Conservation (phyloP, 2,888 invertebrate genomes). For the Drosophila heteroneura region DNA sequence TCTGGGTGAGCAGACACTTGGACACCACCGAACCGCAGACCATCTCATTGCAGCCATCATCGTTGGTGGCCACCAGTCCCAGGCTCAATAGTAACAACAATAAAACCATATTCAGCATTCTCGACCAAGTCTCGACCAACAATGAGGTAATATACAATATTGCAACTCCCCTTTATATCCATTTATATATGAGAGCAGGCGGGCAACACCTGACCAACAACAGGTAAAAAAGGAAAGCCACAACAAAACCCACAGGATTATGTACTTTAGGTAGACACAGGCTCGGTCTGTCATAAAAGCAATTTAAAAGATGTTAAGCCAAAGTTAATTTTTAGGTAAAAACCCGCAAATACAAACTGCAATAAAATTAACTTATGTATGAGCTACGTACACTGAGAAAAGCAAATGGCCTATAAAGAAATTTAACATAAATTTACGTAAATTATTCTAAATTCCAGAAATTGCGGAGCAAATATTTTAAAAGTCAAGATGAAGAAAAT, state of each 20-base stretch:
- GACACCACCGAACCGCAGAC: slow-evolving; percentile 96
- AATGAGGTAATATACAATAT: slow-evolving; percentile 40
- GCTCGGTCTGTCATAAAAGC: slow-evolving; percentile 41
- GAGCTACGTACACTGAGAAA: neutral
- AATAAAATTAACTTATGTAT: neutral
- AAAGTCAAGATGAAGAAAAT: neutral
- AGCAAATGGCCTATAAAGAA: neutral
- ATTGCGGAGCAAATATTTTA: neutral
- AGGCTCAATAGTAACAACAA: slow-evolving; percentile 18
- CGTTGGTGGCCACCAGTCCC: slow-evolving; percentile 31
- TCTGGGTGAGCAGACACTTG: slow-evolving; percentile 97
- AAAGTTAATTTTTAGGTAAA: slow-evolving; percentile 6
- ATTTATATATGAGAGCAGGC: neutral
- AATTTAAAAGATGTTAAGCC: slow-evolving; percentile 68
- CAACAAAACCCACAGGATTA: neutral
- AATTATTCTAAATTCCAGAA: neutral
- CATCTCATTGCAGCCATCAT: slow-evolving; percentile 79
- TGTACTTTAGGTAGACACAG: slow-evolving; percentile 31
- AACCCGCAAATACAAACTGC: neutral
- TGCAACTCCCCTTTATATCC: slow-evolving; percentile 19
- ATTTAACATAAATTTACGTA: neutral
- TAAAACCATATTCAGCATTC: slow-evolving; percentile 39
- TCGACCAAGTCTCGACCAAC: slow-evolving; percentile 13
- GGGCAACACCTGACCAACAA: neutral
- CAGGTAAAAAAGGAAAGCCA: slow-evolving; percentile 9